A percentile compares a stretch with the other conserved stretches of the same genome.
Conservation (phyloP, 1,140 invertebrate genomes). For the Thaumetopoea pityocampa region DNA sequence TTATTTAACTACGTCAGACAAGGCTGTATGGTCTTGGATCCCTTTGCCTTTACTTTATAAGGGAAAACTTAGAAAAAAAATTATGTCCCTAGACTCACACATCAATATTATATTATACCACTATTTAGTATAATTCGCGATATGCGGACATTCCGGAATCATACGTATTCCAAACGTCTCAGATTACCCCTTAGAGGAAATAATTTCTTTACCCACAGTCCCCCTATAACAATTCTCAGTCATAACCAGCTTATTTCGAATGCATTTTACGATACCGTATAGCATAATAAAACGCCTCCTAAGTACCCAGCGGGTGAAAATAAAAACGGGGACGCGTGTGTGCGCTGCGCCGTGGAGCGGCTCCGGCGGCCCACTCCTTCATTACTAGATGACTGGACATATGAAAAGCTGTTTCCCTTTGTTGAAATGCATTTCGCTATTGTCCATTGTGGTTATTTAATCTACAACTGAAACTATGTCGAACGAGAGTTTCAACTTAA, state of each 20-base stretch:
- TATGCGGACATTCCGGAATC: too few relatives aligned
- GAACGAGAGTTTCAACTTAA: not conserved
- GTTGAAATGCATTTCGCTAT: constrained; percentile 31
- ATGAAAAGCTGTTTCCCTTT: constrained; percentile 40
- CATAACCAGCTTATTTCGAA: constrained; percentile 5
- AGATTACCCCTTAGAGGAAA: not conserved
- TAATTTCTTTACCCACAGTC: not conserved
- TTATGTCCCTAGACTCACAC: too few relatives aligned
- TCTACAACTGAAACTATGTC: constrained; percentile 2
- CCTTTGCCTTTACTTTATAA: too few relatives aligned
- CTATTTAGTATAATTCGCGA: too few relatives aligned
- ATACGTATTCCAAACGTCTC: not conserved
- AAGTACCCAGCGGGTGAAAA: constrained; percentile 36
- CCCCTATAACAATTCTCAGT: constrained; percentile 1
- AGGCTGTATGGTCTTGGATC: too few relatives aligned
- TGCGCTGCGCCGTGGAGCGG: constrained; percentile 27
- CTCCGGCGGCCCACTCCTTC: constrained; percentile 33
- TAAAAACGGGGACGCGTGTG: constrained; percentile 31
- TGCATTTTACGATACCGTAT: constrained; percentile 23
- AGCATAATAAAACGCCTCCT: constrained; percentile 19
- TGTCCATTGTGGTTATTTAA: constrained; percentile 10
- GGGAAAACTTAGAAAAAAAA: too few relatives aligned
- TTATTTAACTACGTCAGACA: too few relatives aligned
- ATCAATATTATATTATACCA: too few relatives aligned
- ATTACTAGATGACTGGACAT: constrained; percentile 53